A percentile compares a stretch with the other conserved stretches of the same genome.
These are phyloP conservation scores for Pica pica DNA, from an alignment of 2,113 vertebrate species.

Conservation along the genomic window DNA sequence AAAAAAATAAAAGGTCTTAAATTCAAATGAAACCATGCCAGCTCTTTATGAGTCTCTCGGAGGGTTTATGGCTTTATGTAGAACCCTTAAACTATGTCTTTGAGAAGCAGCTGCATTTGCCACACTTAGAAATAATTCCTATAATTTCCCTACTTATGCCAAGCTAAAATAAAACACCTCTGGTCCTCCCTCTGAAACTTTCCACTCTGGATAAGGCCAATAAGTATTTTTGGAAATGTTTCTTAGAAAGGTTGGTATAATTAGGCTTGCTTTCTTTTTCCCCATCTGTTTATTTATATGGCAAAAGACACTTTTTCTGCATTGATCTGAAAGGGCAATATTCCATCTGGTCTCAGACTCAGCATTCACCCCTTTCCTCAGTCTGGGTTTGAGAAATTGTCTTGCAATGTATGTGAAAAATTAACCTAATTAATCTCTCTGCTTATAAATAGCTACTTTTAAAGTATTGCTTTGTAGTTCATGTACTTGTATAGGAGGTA, in stretches of 20 bases:
- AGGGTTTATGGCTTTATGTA: slow-evolving; percentile 9
- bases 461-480: slow-evolving; percentile 10
- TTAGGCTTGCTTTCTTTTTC: neutral
- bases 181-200: slow-evolving; percentile 37
- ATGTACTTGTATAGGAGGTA: neutral
- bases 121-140: slow-evolving; percentile 34
- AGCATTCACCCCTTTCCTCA: slow-evolving; percentile 11
- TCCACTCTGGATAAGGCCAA: slow-evolving; percentile 40
- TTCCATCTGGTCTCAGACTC: slow-evolving; percentile 36
- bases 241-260: slow-evolving; percentile 32
- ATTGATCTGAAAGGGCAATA: slow-evolving; percentile 22
- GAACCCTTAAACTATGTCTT: slow-evolving; percentile 19
- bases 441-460: slow-evolving; percentile 64
- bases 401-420: slow-evolving; percentile 47
- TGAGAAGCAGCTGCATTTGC: slow-evolving; percentile 30
- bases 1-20: neutral
- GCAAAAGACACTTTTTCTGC: slow-evolving; percentile 15
- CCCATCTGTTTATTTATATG: slow-evolving; percentile 33
- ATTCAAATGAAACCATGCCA: slow-evolving; percentile 19
- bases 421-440: slow-evolving; percentile 3
- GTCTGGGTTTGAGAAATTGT: slow-evolving; percentile 34
- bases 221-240: slow-evolving; percentile 23
- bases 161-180: slow-evolving; percentile 61
- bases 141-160: slow-evolving; percentile 11
- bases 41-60: slow-evolving; percentile 23